Evolutionary conservation across 2,888 invertebrate genomes (phyloP).

Genomic region (Amphipoea lucens): DNA sequence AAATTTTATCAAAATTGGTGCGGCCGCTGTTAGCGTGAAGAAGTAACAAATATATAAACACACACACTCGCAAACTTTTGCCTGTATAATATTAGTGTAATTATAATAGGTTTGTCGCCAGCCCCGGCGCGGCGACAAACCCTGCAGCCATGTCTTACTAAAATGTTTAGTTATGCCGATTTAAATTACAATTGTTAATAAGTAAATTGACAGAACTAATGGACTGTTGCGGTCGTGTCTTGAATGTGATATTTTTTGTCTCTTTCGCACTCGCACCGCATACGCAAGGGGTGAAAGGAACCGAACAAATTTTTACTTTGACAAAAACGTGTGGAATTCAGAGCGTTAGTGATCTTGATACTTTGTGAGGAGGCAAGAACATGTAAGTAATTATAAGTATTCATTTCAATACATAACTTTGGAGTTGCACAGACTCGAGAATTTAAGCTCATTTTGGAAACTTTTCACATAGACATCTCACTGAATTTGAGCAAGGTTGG

Average conservation of each 20-base stretch:
- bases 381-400: neutral
- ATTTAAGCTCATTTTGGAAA: neutral
- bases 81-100: too few species aligned
- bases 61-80: too few species aligned
- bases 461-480: neutral
- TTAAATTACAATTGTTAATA: constrained; percentile 63
- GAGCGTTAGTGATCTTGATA: constrained; percentile 74
- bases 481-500: neutral
- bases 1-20: too few species aligned
- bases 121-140: neutral
- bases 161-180: constrained; percentile 42
- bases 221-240: constrained; percentile 63
- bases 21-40: too few species aligned
- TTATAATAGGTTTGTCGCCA: too few species aligned
- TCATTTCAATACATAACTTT: neutral
- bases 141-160: constrained; percentile 3
- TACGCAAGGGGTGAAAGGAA: constrained; percentile 79
- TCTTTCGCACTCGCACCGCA: constrained; percentile 49
- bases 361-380: constrained; percentile 59
- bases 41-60: too few species aligned
- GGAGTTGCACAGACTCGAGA: fast-evolving
- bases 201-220: constrained; percentile 68
- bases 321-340: constrained; percentile 71
- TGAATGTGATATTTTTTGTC: constrained; percentile 66
- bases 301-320: constrained; percentile 75